These are phyloP conservation scores for Oscheius sp. DNA, from an alignment of 2,888 invertebrate genomes.

Conservation along the genomic window DNA sequence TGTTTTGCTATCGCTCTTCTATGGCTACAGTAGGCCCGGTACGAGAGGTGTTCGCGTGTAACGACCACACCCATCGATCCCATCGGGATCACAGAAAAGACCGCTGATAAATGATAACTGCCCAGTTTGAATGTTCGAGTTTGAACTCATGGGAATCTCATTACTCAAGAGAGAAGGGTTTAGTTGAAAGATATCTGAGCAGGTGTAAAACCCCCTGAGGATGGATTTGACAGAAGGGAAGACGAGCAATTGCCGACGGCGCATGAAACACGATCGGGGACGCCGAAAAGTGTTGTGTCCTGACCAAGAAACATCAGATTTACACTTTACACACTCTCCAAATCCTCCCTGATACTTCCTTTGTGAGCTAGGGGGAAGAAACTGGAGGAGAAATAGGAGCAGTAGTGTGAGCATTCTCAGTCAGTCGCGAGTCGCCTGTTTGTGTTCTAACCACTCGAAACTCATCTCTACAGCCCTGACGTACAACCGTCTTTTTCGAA, in stretches of 20 bases:
- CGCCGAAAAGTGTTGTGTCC: constrained; percentile 11
- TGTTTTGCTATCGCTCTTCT: constrained; percentile 20
- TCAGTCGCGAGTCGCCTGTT: constrained; percentile 19
- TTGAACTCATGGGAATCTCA: background rate
- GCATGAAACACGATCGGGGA: constrained; percentile 28
- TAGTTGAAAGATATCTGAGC: background rate
- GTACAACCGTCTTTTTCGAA: constrained; percentile 10
- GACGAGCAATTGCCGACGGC: constrained; percentile 16
- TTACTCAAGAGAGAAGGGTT: background rate
- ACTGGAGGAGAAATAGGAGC: no score
- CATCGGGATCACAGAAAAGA: constrained; percentile 7
- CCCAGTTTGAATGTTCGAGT: no score
- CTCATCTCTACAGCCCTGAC: constrained; percentile 23
- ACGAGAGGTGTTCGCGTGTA: constrained; percentile 33
- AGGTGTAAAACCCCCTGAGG: background rate
- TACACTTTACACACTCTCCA: constrained; percentile 6
- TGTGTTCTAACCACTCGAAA: constrained; percentile 33
- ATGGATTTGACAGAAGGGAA: constrained; percentile 12
- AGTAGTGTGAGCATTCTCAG: background rate
- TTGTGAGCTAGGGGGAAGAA: background rate
- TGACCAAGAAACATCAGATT: constrained; percentile 31
- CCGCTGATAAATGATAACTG: no score
- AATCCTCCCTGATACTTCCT: background rate
- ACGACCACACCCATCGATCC: constrained; percentile 41
- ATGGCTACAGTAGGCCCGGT: constrained; percentile 36